Percentiles rank a stretch among this genome's conserved stretches.
Evolutionary conservation across 2,113 vertebrate genomes (phyloP).

Genomic region (Eudyptes chrysolophus): DNA sequence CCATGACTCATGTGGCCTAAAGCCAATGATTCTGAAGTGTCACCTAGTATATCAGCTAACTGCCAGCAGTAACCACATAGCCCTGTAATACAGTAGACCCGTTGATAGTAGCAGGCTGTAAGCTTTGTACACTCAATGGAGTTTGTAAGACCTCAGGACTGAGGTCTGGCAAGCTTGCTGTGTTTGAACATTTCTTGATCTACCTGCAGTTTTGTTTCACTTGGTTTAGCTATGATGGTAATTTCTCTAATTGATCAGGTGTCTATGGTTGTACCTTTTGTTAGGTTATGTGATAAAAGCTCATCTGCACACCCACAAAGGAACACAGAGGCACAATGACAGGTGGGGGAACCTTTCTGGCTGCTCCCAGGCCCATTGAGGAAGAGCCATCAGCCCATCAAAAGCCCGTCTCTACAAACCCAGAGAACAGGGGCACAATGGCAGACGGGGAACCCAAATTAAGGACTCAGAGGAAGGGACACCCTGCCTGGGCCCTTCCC

Average conservation of each 20-base stretch:
- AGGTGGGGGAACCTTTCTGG: neutral
- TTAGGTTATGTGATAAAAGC: neutral
- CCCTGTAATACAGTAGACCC: neutral
- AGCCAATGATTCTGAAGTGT: neutral
- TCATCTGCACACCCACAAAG: neutral
- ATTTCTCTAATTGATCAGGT: neutral
- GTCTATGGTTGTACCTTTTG: neutral
- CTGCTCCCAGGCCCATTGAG: fast-evolving
- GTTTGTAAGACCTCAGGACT: neutral
- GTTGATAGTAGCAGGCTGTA: neutral
- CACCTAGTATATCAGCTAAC: neutral
- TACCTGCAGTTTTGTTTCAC: neutral
- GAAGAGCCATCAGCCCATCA: neutral
- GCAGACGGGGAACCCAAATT: neutral
- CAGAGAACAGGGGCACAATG: neutral
- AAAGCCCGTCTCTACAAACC: neutral
- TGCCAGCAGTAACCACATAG: neutral
- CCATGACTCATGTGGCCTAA: neutral
- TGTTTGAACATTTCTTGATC: neutral
- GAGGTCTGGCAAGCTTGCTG: neutral
- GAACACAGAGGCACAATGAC: neutral
- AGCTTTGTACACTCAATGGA: neutral
- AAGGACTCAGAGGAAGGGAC: neutral
- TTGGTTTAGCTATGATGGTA: neutral
- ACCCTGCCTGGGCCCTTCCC: neutral